A percentile compares a stretch with the other conserved stretches of the same genome.
phyloP scores from a whole-genome alignment of 2,797 vertebrate genomes.

The Labeo calbasu region DNA sequence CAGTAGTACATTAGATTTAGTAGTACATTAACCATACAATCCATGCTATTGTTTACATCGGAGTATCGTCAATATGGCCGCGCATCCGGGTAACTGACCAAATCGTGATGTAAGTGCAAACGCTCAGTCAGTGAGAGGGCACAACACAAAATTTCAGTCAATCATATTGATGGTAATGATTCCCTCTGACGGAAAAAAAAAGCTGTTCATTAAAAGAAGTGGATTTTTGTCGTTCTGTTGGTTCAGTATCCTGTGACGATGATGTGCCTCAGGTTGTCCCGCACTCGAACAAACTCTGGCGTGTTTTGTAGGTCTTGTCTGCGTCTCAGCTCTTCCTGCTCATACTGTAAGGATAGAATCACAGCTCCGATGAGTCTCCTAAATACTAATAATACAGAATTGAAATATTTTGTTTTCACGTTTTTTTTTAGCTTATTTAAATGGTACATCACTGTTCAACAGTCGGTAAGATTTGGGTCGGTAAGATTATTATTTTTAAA shows the following conservation, averaged over 20 bases:
- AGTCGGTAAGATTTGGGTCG: neutral
- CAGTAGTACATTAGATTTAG: too few species aligned
- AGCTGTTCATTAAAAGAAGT: neutral
- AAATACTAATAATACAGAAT: neutral
- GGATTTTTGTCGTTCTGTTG: neutral
- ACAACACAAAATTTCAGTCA: neutral
- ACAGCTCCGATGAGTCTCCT: neutral
- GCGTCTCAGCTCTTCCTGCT: slow-evolving; percentile 64
- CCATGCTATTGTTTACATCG: too few species aligned
- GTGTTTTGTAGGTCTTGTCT: slow-evolving; percentile 42
- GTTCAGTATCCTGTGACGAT: slow-evolving; percentile 35
- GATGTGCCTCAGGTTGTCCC: slow-evolving; percentile 63
- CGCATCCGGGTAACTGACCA: too few species aligned
- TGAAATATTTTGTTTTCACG: neutral
- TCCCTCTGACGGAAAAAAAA: neutral
- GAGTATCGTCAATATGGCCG: too few species aligned
- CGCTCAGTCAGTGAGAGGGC: neutral
- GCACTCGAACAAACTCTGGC: slow-evolving; percentile 68
- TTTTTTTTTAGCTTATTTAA: neutral
- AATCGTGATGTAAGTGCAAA: too few species aligned
- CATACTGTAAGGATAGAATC: slow-evolving; percentile 61
- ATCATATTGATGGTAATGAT: neutral
- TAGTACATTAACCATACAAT: too few species aligned
- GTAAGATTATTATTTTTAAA: neutral
- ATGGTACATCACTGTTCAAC: neutral